Conservation (phyloP, 2,113 vertebrate genomes). For the Anseranas semipalmata region DNA sequence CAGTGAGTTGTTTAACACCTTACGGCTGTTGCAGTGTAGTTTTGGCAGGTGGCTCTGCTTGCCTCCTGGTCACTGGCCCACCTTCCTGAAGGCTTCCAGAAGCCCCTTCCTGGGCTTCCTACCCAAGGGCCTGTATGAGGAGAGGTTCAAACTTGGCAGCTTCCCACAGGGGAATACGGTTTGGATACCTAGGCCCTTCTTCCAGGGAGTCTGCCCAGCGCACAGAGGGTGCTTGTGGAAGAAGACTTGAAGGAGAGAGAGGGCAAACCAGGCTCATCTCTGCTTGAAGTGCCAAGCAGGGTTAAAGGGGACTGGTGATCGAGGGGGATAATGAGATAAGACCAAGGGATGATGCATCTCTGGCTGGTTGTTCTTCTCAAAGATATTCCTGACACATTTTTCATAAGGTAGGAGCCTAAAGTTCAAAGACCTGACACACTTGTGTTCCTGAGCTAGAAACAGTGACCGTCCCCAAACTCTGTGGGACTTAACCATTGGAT, state of each 20-base stretch:
- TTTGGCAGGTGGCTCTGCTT: not conserved
- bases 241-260: not conserved
- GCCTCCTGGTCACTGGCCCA: not conserved
- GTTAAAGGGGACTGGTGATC: not conserved
- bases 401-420: not conserved
- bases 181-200: not conserved
- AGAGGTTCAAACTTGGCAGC: not conserved
- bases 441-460: not conserved
- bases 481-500: not conserved
- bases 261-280: not conserved
- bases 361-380: not conserved
- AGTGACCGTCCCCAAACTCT: not conserved
- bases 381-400: not conserved
- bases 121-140: not conserved
- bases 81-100: not conserved
- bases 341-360: not conserved
- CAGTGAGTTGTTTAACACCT: not conserved
- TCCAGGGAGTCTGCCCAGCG: not conserved
- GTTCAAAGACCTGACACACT: not conserved
- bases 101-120: no score
- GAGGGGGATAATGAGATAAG: not conserved
- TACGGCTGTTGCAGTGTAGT: accelerated
- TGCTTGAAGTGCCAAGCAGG: not conserved
- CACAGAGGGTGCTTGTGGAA: accelerated
- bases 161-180: accelerated